Evolutionary conservation across 2,888 invertebrate genomes (phyloP).

Genomic region (Thecocarcelia acutangulata): DNA sequence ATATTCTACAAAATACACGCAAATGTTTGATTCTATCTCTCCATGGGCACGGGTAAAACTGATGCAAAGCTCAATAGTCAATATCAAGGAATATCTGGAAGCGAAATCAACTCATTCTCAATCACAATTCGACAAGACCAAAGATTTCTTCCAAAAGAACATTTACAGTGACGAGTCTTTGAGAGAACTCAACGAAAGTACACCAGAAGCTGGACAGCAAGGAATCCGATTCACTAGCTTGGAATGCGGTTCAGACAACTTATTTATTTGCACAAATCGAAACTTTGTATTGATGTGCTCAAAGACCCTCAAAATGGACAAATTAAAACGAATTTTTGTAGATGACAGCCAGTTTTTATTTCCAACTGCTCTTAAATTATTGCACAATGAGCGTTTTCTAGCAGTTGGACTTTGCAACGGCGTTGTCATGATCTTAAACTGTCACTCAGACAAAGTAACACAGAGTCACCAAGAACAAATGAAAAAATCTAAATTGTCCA

Average conservation of each 20-base stretch:
- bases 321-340: constrained; percentile 76
- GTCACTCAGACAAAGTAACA: constrained; percentile 71
- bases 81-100: constrained; percentile 77
- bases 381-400: constrained; percentile 77
- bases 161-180: constrained; percentile 79
- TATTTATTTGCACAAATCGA: constrained; percentile 79
- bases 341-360: constrained; percentile 78
- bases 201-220: constrained; percentile 71
- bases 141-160: constrained; percentile 79
- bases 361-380: constrained; percentile 77
- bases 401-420: constrained; percentile 80
- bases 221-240: constrained; percentile 79
- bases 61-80: constrained; percentile 78
- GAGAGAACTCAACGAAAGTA: constrained; percentile 77
- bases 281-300: constrained; percentile 79
- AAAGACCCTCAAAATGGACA: constrained; percentile 77
- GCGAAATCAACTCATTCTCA: constrained; percentile 72
- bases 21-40: constrained; percentile 76
- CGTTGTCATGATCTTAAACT: constrained; percentile 79
- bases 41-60: constrained; percentile 80
- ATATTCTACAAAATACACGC: constrained; percentile 12
- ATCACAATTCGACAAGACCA: constrained; percentile 79
- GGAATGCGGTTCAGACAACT: constrained; percentile 77
- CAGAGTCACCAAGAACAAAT: constrained; percentile 46
- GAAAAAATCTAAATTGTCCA: constrained; percentile 15